A percentile compares a stretch with the other conserved stretches of the same genome.
These are phyloP conservation scores for Eleutherodactylus coqui DNA, from an alignment of 2,797 vertebrate species.

Conservation along the genomic window DNA sequence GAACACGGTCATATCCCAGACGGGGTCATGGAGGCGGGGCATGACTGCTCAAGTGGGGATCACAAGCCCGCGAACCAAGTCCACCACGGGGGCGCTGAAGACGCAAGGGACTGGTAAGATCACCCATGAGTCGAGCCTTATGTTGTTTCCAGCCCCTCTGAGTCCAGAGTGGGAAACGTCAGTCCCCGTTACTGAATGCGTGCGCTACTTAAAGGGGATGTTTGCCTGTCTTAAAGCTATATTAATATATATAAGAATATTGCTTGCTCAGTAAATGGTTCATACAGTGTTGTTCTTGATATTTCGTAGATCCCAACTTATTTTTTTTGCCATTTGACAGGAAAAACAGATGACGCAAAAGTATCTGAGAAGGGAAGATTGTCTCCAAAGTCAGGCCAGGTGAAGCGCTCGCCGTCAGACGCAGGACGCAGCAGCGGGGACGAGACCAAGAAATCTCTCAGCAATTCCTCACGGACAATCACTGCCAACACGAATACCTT, in stretches of 20 bases:
- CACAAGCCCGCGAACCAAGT: conserved; percentile 89
- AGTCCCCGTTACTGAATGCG: too few species aligned
- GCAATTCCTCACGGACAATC: conserved; percentile 74
- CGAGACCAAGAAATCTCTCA: conserved; percentile 87
- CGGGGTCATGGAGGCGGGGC: conserved; percentile 93
- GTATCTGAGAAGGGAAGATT: conserved; percentile 94
- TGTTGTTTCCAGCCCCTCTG: neutral
- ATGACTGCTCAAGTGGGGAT: conserved; percentile 96
- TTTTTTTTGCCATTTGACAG: conserved; percentile 72
- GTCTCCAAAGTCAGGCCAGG: conserved; percentile 85
- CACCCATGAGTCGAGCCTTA: neutral
- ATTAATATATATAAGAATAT: too few species aligned
- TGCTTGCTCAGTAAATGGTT: neutral
- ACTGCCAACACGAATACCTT: conserved; percentile 78
- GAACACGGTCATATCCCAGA: conserved; percentile 86
- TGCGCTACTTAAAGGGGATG: too few species aligned
- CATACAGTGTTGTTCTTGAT: neutral
- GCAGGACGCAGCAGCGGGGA: conserved; percentile 91
- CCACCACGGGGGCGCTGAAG: conserved; percentile 79
- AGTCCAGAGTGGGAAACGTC: too few species aligned
- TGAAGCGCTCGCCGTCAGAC: conserved; percentile 92
- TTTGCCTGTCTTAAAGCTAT: too few species aligned
- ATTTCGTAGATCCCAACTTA: too few species aligned
- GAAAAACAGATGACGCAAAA: conserved; percentile 96
- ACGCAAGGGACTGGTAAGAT: conserved; percentile 87